phyloP scores from a whole-genome alignment of 2,888 invertebrate genomes.

The Allolobophora icterica region DNA sequence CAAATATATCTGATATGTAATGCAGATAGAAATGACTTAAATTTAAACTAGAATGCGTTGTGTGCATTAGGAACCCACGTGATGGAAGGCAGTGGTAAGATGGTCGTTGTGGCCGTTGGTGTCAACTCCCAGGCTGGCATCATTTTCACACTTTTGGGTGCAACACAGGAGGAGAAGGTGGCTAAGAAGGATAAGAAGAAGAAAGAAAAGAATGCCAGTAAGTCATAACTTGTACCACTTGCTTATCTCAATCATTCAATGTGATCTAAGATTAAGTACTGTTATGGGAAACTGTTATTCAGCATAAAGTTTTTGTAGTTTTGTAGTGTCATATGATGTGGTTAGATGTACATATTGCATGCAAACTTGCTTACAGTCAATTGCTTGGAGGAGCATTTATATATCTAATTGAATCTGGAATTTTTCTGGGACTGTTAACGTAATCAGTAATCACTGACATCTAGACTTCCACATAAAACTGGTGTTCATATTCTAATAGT shows the following conservation, averaged over 20 bases:
- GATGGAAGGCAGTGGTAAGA: slow-evolving; percentile 99
- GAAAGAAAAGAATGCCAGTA: slow-evolving; percentile 25
- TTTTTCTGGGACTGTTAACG: too few species aligned
- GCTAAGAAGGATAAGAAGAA: slow-evolving; percentile 33
- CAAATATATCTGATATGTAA: neutral
- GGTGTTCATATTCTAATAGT: too few species aligned
- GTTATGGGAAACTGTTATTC: too few species aligned
- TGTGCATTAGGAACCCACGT: slow-evolving; percentile 81
- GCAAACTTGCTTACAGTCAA: neutral
- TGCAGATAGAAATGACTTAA: neutral
- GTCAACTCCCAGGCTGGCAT: slow-evolving; percentile 98
- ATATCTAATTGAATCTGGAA: too few species aligned
- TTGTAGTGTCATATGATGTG: too few species aligned
- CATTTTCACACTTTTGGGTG: slow-evolving; percentile 95
- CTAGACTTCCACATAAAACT: too few species aligned
- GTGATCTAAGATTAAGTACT: too few species aligned
- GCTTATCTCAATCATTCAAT: neutral
- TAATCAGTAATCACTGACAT: too few species aligned
- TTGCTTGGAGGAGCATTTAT: too few species aligned
- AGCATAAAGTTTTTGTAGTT: too few species aligned
- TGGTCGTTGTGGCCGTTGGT: slow-evolving; percentile 96
- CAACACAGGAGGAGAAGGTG: slow-evolving; percentile 64
- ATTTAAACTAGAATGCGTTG: neutral
- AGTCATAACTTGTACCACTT: neutral
- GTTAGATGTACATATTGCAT: neutral